A percentile compares a stretch with the other conserved stretches of the same genome.
Evolutionary conservation across 2,797 vertebrate genomes (phyloP).

Genomic region (Girardinus metallicus): DNA sequence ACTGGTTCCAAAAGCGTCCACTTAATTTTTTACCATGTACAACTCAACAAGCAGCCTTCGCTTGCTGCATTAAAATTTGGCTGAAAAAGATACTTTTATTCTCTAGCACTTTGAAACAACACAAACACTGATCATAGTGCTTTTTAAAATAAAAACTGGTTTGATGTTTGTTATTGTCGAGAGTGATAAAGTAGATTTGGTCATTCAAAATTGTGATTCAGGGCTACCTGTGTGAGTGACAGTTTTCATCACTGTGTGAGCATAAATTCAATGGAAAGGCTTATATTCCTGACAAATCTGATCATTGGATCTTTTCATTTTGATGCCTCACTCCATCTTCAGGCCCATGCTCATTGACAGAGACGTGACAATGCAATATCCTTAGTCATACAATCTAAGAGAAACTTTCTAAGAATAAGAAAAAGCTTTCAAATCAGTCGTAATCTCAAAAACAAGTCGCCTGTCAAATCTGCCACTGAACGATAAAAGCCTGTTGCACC

Average conservation of each 20-base stretch:
- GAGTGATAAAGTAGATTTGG: conserved; percentile 20
- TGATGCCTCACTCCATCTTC: conserved; percentile 16
- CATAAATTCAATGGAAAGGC: conserved; percentile 14
- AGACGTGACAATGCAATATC: conserved; percentile 3
- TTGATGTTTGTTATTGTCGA: neutral
- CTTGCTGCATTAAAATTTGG: neutral
- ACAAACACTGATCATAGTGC: neutral
- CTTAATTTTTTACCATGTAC: neutral
- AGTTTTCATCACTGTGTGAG: conserved; percentile 25
- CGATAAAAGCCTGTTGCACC: conserved; percentile 46
- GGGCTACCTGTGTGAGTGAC: conserved; percentile 42
- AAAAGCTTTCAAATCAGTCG: conserved; percentile 10
- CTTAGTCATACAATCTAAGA: neutral
- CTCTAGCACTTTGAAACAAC: neutral
- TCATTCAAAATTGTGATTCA: conserved; percentile 44
- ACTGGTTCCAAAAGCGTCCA: neutral
- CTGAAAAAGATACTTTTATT: neutral
- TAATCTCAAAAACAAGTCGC: conserved; percentile 41
- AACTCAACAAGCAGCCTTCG: neutral
- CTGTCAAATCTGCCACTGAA: conserved; percentile 54
- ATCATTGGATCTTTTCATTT: conserved; percentile 36
- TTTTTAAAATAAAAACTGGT: neutral
- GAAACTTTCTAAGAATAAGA: neutral
- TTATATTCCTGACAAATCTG: conserved; percentile 33
- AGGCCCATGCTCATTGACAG: conserved; percentile 7